Evolutionary conservation across 2,113 vertebrate genomes (phyloP).

Genomic region (Pandion haliaetus): DNA sequence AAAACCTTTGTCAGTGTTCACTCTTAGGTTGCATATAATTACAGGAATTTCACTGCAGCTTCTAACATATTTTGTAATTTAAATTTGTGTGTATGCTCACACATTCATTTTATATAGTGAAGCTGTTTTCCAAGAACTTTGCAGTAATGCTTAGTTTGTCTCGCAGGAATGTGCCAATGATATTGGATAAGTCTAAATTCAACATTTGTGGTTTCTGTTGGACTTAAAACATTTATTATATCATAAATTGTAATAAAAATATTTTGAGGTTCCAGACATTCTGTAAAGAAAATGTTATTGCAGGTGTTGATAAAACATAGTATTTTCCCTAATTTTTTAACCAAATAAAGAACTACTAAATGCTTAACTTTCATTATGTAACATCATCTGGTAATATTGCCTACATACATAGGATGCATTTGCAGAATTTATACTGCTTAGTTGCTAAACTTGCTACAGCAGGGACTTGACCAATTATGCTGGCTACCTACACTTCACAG

Average conservation of each 20-base stretch:
- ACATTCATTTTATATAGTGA: not conserved
- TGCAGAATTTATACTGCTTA: not conserved
- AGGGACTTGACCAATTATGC: not conserved
- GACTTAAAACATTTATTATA: not conserved
- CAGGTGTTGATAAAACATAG: not conserved
- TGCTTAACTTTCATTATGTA: not conserved
- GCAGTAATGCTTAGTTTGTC: not conserved
- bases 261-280: not conserved
- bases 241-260: not conserved
- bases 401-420: not conserved
- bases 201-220: not conserved
- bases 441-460: not conserved
- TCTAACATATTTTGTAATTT: not conserved
- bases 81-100: not conserved
- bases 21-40: not conserved
- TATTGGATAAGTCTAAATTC: not conserved
- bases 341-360: not conserved
- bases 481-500: not conserved
- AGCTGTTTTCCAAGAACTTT: not conserved
- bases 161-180: not conserved
- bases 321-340: not conserved
- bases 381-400: not conserved
- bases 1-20: not conserved
- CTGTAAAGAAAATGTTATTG: not conserved
- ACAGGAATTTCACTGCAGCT: not conserved